Conservation (phyloP, 2,797 vertebrate species). For the Limosa lapponica region DNA sequence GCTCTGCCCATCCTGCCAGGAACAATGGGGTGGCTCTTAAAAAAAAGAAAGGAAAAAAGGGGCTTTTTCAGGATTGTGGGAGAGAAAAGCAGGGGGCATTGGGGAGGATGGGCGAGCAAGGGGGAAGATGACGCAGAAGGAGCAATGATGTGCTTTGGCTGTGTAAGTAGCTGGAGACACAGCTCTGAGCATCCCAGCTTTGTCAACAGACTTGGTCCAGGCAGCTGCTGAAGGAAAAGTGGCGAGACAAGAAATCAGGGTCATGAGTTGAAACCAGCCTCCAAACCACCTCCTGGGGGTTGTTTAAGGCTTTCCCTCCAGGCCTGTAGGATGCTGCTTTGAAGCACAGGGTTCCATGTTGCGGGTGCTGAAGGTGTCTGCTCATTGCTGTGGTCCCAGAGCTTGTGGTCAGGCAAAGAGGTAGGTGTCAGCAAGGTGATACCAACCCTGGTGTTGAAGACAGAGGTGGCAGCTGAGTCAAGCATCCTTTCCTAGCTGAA, state of each 20-base stretch:
- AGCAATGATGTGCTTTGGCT: fast-evolving
- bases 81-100: background rate
- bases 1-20: constrained; percentile 73
- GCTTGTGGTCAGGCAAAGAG: background rate
- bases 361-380: background rate
- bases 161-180: background rate
- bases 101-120: background rate
- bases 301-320: background rate
- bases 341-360: fast-evolving
- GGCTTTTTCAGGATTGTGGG: background rate
- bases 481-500: background rate
- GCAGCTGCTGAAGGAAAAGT: background rate
- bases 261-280: background rate
- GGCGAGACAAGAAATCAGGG: background rate
- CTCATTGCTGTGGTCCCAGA: background rate
- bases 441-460: background rate
- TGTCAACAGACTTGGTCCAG: background rate
- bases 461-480: background rate
- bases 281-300: background rate
- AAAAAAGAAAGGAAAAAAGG: background rate
- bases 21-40: constrained; percentile 48
- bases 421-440: background rate
- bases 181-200: background rate
- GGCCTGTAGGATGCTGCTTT: background rate
- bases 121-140: background rate